Percentiles rank a stretch among this genome's conserved stretches.
These are phyloP conservation scores for Epinephelus lanceolatus DNA, from an alignment of 2,113 vertebrate genomes.

Conservation along the genomic window DNA sequence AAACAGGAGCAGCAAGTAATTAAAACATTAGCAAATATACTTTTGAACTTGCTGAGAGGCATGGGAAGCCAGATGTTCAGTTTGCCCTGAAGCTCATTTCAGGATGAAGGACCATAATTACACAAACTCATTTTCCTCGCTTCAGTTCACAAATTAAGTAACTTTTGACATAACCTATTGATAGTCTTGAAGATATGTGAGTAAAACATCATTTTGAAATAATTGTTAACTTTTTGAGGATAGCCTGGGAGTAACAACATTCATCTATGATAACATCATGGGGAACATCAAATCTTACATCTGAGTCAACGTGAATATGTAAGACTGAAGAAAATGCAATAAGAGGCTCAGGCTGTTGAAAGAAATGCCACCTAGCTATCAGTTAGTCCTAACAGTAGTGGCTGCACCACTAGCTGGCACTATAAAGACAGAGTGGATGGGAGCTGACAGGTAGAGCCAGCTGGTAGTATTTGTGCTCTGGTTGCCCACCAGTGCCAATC, in stretches of 20 bases:
- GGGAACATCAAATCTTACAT: slow-evolving; percentile 13
- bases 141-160: slow-evolving; percentile 11
- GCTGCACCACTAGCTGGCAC: slow-evolving; percentile 42
- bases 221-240: background rate
- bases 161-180: background rate
- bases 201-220: background rate
- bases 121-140: background rate
- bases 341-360: slow-evolving; percentile 32
- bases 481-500: slow-evolving; percentile 56
- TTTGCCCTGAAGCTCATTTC: slow-evolving; percentile 24
- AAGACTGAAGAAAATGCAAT: background rate
- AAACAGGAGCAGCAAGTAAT: background rate
- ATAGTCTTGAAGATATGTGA: background rate
- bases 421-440: slow-evolving; percentile 57
- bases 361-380: slow-evolving; percentile 44
- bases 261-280: background rate
- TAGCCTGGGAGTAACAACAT: background rate
- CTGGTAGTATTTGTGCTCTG: slow-evolving; percentile 45
- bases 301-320: slow-evolving; percentile 25
- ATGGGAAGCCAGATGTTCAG: slow-evolving; percentile 44
- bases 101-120: slow-evolving; percentile 26
- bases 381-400: slow-evolving; percentile 44
- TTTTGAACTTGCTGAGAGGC: slow-evolving; percentile 22
- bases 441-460: slow-evolving; percentile 56
- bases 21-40: slow-evolving; percentile 16